Evolutionary conservation across 1,140 invertebrate species (phyloP).

Genomic region (Ruditapes philippinarum): DNA sequence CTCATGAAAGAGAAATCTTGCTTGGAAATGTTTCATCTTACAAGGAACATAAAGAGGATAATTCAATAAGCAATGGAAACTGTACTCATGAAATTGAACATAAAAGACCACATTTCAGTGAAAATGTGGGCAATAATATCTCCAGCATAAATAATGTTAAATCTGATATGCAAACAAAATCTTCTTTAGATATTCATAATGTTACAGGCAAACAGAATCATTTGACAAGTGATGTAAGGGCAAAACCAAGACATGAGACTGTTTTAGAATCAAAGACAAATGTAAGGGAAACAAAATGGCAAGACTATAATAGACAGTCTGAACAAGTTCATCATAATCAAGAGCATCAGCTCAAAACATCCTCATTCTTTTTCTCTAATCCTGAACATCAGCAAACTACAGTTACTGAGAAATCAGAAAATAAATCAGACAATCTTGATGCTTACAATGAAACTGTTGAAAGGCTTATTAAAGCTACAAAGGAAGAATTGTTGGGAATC

Average conservation of each 20-base stretch:
- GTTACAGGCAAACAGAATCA: background rate
- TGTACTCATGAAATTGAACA: background rate
- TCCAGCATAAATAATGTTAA: background rate
- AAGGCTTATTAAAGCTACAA: constrained; percentile 61
- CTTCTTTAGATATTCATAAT: background rate
- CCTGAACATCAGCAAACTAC: background rate
- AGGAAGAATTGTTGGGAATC: constrained; percentile 52
- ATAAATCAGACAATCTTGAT: constrained; percentile 31
- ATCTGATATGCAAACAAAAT: background rate
- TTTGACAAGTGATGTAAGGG: background rate
- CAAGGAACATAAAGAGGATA: background rate
- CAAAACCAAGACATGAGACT: background rate
- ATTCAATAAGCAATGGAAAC: background rate
- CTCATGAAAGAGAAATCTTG: background rate
- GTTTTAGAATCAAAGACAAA: background rate
- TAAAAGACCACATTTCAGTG: background rate
- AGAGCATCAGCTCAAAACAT: background rate
- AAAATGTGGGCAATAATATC: background rate
- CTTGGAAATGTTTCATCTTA: background rate
- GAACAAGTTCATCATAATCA: no score
- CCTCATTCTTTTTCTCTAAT: constrained; percentile 47
- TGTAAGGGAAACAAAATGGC: background rate
- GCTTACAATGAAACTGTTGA: constrained; percentile 65
- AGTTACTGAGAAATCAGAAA: background rate
- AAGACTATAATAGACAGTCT: background rate